Conservation (phyloP, 2,888 invertebrate species). For the Nomada flava region DNA sequence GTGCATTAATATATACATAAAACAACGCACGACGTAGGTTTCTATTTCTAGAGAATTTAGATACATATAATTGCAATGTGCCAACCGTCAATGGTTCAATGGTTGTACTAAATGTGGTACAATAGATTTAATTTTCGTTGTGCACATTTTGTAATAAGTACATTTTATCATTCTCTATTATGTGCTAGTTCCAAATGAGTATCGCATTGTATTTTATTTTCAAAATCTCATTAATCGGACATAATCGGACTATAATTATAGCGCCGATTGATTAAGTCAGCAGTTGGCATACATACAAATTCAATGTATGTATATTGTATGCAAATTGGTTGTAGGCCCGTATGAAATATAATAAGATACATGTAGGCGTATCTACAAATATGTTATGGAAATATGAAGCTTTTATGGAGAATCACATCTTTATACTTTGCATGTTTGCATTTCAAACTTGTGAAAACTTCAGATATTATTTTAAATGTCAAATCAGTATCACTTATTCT, state of each 20-base stretch:
- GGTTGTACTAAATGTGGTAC: slow-evolving; percentile 36
- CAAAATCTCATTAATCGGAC: slow-evolving; percentile 31
- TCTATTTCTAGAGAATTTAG: too few species aligned
- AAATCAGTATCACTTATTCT: too few species aligned
- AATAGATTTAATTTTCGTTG: slow-evolving; percentile 24
- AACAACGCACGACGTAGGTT: background rate
- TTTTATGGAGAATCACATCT: slow-evolving; percentile 43
- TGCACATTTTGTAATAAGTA: slow-evolving; percentile 3
- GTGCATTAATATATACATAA: slow-evolving; percentile 4
- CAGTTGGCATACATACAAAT: slow-evolving; percentile 48
- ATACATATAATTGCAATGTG: slow-evolving; percentile 28
- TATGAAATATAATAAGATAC: slow-evolving; percentile 49
- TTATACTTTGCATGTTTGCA: slow-evolving; percentile 23
- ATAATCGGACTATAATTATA: slow-evolving; percentile 42
- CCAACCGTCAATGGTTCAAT: slow-evolving; percentile 36
- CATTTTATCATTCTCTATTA: slow-evolving; percentile 1
- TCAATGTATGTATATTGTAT: slow-evolving; percentile 55
- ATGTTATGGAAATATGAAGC: slow-evolving; percentile 38
- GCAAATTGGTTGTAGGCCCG: slow-evolving; percentile 56
- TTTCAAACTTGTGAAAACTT: slow-evolving; percentile 5
- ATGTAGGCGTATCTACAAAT: slow-evolving; percentile 52
- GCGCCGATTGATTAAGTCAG: slow-evolving; percentile 28
- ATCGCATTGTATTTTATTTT: slow-evolving; percentile 31
- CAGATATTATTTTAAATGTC: slow-evolving; percentile 18
- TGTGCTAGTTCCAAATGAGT: slow-evolving; percentile 17